Base-by-base conservation (phyloP, 1,140 invertebrate species). In the Bombus pyrosoma region DNA sequence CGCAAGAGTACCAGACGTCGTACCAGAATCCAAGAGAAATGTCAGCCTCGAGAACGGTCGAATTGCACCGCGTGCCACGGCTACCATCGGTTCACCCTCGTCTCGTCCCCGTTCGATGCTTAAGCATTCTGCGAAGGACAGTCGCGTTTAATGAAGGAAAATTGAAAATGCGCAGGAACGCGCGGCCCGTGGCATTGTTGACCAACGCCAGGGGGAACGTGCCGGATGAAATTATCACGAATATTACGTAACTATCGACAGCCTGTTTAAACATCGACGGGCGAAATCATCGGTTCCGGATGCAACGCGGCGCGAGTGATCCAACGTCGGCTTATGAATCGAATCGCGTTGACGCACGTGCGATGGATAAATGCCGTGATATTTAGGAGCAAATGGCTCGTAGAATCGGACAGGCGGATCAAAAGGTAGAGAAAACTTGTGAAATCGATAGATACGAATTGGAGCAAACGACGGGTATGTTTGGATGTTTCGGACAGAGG, bases 81-180 rank as follows among this genome's bases (percentile, higher is more conserved):
- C 62, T 83, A 59, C 81, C 87, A 39, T 68, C 43, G 62, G 37
- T 76, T 62, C 72, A 68, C 88, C 75, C 68, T 80, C 22, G 66
- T 81, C 62, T 81, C 68, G 41, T 69, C 75, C 34, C n/a, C 66
- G 43, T 34, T 43, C 64, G 69, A 81, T 87, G 83, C 74, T 86
- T 83, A 87, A 80, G 72, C 88, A 90, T 90, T 90, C 89, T 90
- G 59, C 64, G 75, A 87, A 82, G 86, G 89, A 86, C 86, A 86
- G 90, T 86, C 83, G 83, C 66, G 80, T 72, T 85, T 86, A 87
- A 90, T 84, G 89, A 88, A 83, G 77, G 66, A 53, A 90, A 87
- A 87, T 90, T 80, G 88, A 90, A 90, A 90, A 90, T 87, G 80
- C 86, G 47, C 59, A 34, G 71, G 79, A 69, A 80, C 81, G 85